These are phyloP conservation scores for Schrankia costaestrigalis DNA, from an alignment of 2,888 invertebrate genomes.

Conservation along the genomic window DNA sequence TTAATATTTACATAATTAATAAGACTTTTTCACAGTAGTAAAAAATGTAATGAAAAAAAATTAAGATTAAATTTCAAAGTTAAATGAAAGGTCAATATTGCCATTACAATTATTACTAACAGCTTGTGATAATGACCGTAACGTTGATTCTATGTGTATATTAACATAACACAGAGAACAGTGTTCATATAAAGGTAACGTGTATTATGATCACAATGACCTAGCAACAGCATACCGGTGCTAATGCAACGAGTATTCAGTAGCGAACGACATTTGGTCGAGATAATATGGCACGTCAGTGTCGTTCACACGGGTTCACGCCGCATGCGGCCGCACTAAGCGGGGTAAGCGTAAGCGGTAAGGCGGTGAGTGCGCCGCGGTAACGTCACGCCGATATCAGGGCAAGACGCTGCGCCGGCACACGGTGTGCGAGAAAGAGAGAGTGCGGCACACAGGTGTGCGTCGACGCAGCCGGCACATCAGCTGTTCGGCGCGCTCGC, in stretches of 20 bases:
- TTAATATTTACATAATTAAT: too few species aligned
- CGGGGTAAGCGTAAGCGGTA: too few species aligned
- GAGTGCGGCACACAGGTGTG: slow-evolving; percentile 72
- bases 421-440: slow-evolving; percentile 62
- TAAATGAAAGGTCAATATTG: too few species aligned
- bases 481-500: slow-evolving; percentile 65
- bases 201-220: slow-evolving; percentile 27
- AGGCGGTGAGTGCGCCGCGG: slow-evolving; percentile 21
- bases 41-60: too few species aligned
- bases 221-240: slow-evolving; percentile 24
- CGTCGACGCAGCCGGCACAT: slow-evolving; percentile 57
- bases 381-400: slow-evolving; percentile 55
- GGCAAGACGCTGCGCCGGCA: slow-evolving; percentile 52
- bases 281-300: slow-evolving; percentile 34
- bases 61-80: too few species aligned
- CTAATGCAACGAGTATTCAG: neutral
- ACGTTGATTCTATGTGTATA: too few species aligned
- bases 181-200: too few species aligned
- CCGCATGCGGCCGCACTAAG: slow-evolving; percentile 18
- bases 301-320: slow-evolving; percentile 40
- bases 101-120: too few species aligned
- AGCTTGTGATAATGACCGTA: too few species aligned
- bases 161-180: too few species aligned
- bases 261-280: slow-evolving; percentile 23
- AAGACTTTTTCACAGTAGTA: too few species aligned